These are phyloP conservation scores for Eupithecia vulgata DNA, from an alignment of 2,888 invertebrate species.

Conservation along the genomic window DNA sequence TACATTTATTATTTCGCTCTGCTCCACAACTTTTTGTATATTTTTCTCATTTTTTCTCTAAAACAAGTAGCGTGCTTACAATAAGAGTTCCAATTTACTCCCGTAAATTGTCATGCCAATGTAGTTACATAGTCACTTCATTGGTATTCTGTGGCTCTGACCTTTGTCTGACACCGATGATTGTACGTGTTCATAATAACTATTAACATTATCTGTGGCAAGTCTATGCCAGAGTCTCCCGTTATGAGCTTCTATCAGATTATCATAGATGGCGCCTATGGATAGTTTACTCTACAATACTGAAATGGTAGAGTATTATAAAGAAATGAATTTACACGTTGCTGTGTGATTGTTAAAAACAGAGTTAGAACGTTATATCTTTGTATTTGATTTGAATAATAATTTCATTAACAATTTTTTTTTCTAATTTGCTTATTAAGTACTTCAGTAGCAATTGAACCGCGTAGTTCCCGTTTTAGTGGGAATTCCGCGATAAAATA, in stretches of 20 bases:
- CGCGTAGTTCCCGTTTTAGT: too few relatives aligned
- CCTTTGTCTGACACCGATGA: not conserved
- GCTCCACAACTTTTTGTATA: not conserved
- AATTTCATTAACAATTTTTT: too few relatives aligned
- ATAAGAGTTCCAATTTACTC: not conserved
- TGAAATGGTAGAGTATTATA: not conserved
- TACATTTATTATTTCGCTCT: not conserved
- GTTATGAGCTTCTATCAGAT: constrained; percentile 15
- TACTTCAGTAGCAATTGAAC: too few relatives aligned
- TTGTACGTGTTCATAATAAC: constrained; percentile 15
- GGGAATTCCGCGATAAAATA: too few relatives aligned
- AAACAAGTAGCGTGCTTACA: not conserved
- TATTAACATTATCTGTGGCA: constrained; percentile 11
- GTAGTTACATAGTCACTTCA: constrained; percentile 10
- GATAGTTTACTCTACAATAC: not conserved
- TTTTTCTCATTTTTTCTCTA: not conserved
- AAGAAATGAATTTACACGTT: not conserved
- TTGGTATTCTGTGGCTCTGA: constrained; percentile 10
- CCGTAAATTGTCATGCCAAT: not conserved
- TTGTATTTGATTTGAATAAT: too few relatives aligned
- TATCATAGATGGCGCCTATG: constrained; percentile 28
- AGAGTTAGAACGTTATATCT: too few relatives aligned
- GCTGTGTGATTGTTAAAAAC: too few relatives aligned
- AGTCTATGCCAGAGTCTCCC: constrained; percentile 20
- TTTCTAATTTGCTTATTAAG: too few relatives aligned